Evolutionary conservation across 92 coral and sea anemone genomes (phyloP), one percentile per base, ranked within the genome.

Genomic region (Porites evermanni): DNA sequence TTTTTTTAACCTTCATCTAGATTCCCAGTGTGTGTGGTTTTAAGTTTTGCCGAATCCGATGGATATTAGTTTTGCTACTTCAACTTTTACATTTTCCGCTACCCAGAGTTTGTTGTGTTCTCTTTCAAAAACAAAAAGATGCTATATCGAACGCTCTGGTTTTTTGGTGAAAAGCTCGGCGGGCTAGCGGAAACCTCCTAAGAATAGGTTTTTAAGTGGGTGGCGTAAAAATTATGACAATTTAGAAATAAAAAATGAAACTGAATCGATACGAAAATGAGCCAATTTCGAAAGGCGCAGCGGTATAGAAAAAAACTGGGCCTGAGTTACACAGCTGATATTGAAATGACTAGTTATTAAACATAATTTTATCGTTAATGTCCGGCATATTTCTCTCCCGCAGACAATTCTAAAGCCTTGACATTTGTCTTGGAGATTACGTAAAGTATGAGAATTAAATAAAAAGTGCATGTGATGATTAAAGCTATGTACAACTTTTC

Each of bases 1-100:
- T 59, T 13, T 53, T 16, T 23, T 26, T 51, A 12, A 2, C 18
- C 14, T 52, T 68, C 38, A 72, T 17, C 74, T 3, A 66, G 74
- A 56, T 26, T 4, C 79, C 26, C 51, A 32, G 51, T 26, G 66
- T 26, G 71, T 24, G 18, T 80, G 6, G 56, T 18, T 23, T 52
- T 56, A 52, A 53, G 47, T 38, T 38, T 38, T 80, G 75, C 53
- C 69, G 18, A 68, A 80, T 26, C 12, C 61, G 77, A n/a, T 18
- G 13, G 1, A 10, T 4, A 69, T 16, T 16, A 17, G 4, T 18
- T 38, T 38, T 38, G 5, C 47, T 38, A 38, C 47, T 38, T 38
- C 5, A 38, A 38, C 18, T 78, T 29, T 21, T 47, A 12, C 71
- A 3, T 70, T 69, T 79, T 81, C 75, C 75, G 77, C 24, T 29